These are phyloP conservation scores for Heterotis niloticus DNA, from an alignment of 2,113 vertebrate genomes.

Conservation along the genomic window DNA sequence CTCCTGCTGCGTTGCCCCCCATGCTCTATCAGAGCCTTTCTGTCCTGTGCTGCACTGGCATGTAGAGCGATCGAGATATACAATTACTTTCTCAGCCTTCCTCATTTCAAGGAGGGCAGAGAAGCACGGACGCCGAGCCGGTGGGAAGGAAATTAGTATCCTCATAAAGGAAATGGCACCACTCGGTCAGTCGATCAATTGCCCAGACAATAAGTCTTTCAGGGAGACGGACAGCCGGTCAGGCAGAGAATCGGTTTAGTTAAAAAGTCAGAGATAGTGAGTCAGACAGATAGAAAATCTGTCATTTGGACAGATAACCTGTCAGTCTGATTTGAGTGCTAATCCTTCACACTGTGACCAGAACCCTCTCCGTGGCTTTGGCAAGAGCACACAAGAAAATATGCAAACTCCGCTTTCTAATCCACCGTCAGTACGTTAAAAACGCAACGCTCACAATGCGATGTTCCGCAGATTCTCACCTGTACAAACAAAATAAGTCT, in stretches of 20 bases:
- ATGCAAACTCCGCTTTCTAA: background rate
- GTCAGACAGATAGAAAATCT: constrained; percentile 8
- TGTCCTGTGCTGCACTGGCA: background rate
- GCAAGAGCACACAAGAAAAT: background rate
- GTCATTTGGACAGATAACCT: constrained; percentile 20
- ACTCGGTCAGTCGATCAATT: background rate
- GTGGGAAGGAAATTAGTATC: background rate
- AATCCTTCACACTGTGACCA: constrained; percentile 5
- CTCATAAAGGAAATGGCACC: background rate
- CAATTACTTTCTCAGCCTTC: constrained; percentile 11
- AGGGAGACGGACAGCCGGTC: no score
- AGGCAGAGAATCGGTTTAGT: no score
- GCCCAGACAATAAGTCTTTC: no score
- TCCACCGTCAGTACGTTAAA: background rate
- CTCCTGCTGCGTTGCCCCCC: background rate
- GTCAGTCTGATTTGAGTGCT: background rate
- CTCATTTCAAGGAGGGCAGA: background rate
- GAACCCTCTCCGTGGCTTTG: background rate
- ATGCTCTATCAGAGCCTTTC: background rate
- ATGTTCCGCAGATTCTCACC: no score
- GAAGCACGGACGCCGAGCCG: background rate
- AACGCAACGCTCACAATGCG: background rate
- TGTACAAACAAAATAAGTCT: background rate
- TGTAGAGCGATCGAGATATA: constrained; percentile 12
- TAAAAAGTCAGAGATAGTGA: no score